Base-by-base conservation (phyloP, 2,888 invertebrate genomes). In the Coecobrya sp. region DNA sequence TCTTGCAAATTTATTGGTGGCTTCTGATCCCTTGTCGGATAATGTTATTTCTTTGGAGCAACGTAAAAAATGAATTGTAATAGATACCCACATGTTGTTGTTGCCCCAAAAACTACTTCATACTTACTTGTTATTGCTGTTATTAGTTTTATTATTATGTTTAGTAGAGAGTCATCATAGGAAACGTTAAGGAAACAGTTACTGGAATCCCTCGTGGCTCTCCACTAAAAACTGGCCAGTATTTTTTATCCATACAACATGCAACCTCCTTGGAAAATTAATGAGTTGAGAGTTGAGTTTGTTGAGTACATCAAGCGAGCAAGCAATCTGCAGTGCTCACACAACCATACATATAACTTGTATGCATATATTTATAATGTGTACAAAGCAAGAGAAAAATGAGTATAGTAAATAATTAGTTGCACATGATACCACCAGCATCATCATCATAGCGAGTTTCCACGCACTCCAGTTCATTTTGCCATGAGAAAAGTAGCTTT, bases 321-420 rank as follows among this genome's bases (percentile, higher is more conserved):
- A 30, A 13, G 7, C 70, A 30, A 5, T 7, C 16, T n/a, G 19
- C 65, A 65, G 16, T 30, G 52, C 52, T 25, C 52, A 27, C 11
- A n/a, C 2, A 55, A 16, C 27, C 27, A 16, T n/a, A 79, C 27
- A 76, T 76, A 45, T n/a, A n/a, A n/a, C n/a, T 0, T 68, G 30
- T 30, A 16, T 30, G 36, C 36, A 36, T 36, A 25, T 13, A 68
- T 30, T 30, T 68, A 22, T 19, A 45, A 49, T 10, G 36, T 36
- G 36, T 36, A 36, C n/a, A n/a, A n/a, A n/a, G n/a, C n/a, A n/a
- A 0, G 13, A 49, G 1, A 10, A 49, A 27, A 55, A n/a, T n/a
- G n/a, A n/a, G n/a, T 13, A 11, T 55, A 55, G 55, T 59, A 55
- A 19, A 81, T 81, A 81, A 81, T 81, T 55, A 59, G 81, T 52